Evolutionary conservation across 1,140 invertebrate genomes (phyloP).

Genomic region (Tetranychus cinnabarinus): DNA sequence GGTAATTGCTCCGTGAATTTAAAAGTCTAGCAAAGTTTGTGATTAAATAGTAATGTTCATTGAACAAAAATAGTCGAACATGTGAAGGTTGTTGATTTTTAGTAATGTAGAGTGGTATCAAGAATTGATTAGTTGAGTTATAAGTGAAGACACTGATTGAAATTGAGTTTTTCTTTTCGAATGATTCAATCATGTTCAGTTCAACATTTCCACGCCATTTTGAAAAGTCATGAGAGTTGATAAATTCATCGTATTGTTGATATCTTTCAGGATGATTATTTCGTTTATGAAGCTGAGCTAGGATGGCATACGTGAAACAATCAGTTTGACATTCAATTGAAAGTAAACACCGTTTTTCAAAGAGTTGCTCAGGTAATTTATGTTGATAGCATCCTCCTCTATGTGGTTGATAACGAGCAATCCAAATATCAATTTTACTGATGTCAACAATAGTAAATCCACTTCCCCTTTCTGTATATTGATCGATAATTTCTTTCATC

Average conservation of each 20-base stretch:
- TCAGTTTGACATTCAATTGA: background rate
- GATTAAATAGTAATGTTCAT: background rate
- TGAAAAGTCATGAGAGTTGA: background rate
- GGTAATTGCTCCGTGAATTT: background rate
- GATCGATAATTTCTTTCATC: no score
- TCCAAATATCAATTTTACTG: background rate
- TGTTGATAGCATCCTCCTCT: background rate
- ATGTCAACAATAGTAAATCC: background rate
- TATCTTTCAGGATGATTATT: background rate
- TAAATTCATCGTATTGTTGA: background rate
- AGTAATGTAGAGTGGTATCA: background rate
- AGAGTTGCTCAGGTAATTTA: background rate
- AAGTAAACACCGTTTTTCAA: background rate
- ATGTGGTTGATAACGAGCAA: background rate
- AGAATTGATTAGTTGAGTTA: background rate
- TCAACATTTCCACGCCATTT: background rate
- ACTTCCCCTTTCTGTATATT: no score
- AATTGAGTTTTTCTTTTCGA: background rate
- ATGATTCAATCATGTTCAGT: background rate
- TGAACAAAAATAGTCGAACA: slow-evolving; percentile 1
- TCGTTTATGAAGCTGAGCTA: background rate
- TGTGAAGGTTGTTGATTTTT: background rate
- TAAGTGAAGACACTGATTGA: background rate
- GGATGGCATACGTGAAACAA: background rate
- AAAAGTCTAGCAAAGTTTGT: background rate